Percentiles rank a stretch among this genome's conserved stretches.
Evolutionary conservation across 2,888 invertebrate genomes (phyloP).

Genomic region (Lagria hirta): DNA sequence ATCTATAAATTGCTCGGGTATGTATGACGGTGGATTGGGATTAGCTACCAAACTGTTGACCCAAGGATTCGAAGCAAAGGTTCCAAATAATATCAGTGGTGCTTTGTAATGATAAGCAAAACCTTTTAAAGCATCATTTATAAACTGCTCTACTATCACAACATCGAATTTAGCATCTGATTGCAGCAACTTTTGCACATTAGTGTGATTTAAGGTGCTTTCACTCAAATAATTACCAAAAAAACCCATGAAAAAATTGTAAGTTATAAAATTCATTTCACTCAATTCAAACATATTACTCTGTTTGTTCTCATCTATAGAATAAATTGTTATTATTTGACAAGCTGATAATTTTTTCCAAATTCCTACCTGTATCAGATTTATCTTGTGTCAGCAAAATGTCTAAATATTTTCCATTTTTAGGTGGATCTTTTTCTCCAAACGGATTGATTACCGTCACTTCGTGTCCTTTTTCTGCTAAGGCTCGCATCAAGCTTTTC

Average conservation of each 20-base stretch:
- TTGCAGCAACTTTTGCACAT: conserved; percentile 37
- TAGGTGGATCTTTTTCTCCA: conserved; percentile 31
- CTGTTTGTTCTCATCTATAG: too few relatives aligned
- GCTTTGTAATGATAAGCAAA: conserved; percentile 45
- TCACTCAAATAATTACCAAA: conserved; percentile 4
- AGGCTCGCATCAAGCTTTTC: conserved; percentile 29
- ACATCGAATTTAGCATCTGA: conserved; percentile 49
- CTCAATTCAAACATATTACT: conserved; percentile 9
- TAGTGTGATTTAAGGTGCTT: conserved; percentile 23
- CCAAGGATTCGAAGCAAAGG: conserved; percentile 44
- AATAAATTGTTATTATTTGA: too few relatives aligned
- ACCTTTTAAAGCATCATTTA: conserved; percentile 55
- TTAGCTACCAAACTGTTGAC: conserved; percentile 55
- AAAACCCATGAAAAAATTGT: conserved; percentile 4
- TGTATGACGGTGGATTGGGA: conserved; percentile 52
- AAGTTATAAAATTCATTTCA: conserved; percentile 5
- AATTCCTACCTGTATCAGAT: conserved; percentile 9
- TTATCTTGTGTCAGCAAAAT: conserved; percentile 20
- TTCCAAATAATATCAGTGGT: conserved; percentile 49
- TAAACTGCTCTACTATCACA: conserved; percentile 52
- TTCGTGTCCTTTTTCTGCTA: conserved; percentile 38
- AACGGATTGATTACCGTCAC: conserved; percentile 35
- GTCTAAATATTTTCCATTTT: conserved; percentile 29
- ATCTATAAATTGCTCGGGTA: conserved; percentile 39
- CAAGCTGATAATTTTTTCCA: neutral